phyloP scores from a whole-genome alignment of 2,797 vertebrate species.

The Onychomys torridus region DNA sequence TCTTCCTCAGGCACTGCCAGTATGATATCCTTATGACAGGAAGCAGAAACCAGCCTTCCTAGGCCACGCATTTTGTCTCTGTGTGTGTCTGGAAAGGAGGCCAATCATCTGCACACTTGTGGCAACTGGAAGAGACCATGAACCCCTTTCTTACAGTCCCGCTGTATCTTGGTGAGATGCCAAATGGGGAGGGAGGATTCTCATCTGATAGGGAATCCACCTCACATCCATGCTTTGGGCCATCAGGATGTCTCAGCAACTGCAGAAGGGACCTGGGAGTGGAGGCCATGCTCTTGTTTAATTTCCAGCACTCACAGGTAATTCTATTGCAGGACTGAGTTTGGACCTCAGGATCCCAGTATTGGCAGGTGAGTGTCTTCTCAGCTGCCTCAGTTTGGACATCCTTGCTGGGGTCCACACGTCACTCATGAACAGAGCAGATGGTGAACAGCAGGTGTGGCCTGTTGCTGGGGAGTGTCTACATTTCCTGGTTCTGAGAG shows the following conservation, averaged over 20 bases:
- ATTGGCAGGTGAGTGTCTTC: neutral
- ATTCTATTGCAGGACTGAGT: neutral
- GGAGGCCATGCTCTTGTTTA: neutral
- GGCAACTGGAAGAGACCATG: neutral
- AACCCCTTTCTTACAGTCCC: neutral
- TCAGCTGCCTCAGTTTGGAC: neutral
- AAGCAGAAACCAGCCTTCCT: too few relatives aligned
- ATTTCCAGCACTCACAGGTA: neutral
- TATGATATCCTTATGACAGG: neutral
- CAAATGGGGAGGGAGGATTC: neutral
- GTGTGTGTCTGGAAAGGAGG: too few relatives aligned
- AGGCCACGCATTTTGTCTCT: neutral
- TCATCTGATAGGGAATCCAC: neutral
- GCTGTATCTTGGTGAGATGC: neutral
- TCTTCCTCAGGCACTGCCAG: neutral
- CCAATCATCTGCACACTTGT: neutral
- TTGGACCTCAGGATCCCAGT: neutral
- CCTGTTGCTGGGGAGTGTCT: rapidly evolving
- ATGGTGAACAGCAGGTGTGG: neutral
- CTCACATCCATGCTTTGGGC: neutral
- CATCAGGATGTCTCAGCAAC: neutral
- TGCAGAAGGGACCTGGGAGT: neutral
- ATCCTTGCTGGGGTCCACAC: too few relatives aligned
- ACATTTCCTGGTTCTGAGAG: neutral
- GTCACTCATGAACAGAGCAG: neutral